Conservation (phyloP, 1,140 invertebrate genomes). For the Diplogasteroides magnus region DNA sequence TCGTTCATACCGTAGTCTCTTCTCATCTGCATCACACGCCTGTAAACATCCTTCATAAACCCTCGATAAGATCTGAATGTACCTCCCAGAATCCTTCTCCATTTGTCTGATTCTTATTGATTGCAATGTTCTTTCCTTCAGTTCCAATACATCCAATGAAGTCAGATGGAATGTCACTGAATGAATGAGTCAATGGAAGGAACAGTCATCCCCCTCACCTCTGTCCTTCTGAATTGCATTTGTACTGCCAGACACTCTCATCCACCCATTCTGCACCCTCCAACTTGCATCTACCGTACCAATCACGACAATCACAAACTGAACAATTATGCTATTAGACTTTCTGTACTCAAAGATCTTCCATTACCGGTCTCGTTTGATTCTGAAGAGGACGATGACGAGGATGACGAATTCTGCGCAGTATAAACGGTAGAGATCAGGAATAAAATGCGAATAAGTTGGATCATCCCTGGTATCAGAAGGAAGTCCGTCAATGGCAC, state of each 20-base stretch:
- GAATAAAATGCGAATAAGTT: no score
- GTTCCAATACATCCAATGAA: neutral
- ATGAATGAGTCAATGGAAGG: no score
- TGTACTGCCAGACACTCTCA: slow-evolving; percentile 44
- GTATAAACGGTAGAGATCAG: no score
- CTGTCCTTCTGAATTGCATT: slow-evolving; percentile 27
- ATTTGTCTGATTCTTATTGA: slow-evolving; percentile 43
- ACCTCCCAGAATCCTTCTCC: slow-evolving; percentile 46
- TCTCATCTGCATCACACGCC: slow-evolving; percentile 40
- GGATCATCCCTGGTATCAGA: no score
- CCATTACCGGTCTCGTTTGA: no score
- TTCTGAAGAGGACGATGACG: no score
- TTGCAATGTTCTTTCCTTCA: slow-evolving; percentile 21
- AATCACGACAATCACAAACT: slow-evolving; percentile 52
- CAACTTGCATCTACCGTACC: slow-evolving; percentile 46
- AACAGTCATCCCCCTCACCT: slow-evolving; percentile 10
- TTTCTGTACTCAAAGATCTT: no score
- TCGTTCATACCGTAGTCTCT: slow-evolving; percentile 28
- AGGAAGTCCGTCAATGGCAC: no score
- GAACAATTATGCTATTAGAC: no score
- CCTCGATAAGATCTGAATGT: no score
- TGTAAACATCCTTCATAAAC: slow-evolving; percentile 38
- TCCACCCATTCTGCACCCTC: slow-evolving; percentile 46
- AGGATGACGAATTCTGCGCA: no score
- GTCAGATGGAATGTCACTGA: no score